Evolutionary conservation across 2,888 invertebrate genomes (phyloP), one percentile per base, ranked within the genome.

Genomic region (Beris morrisii): DNA sequence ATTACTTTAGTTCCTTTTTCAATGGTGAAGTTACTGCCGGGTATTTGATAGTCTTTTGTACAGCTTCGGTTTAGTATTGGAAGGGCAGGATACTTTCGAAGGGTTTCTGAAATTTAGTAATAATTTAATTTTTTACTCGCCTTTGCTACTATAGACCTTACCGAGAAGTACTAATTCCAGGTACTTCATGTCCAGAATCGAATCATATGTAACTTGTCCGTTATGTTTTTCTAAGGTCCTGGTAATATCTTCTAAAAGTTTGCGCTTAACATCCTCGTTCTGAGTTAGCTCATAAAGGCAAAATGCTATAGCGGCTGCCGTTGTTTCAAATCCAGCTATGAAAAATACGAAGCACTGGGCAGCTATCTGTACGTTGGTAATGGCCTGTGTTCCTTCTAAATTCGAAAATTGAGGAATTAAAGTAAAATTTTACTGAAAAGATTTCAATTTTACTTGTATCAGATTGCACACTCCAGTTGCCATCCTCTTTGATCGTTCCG

Each of bases 241-340:
- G 15, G 78, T 75, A 38, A 83, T 73, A 54, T 83, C 82, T 0
- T 74, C 68, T 30, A 76, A 73, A 0, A 76, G 75, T 65, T 75
- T 79, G 38, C 76, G 70, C 58, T 82, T 74, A 2, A 82, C 63
- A 0, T 79, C 76, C 9, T 77, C 78, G 71, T 82, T 75, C 68
- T 78, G 74, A 4, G 83, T 76, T n/a, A 84, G 71, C 66, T 81
- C 80, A 65, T 80, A 82, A 11, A 82, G 70, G 0, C 77, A 77
- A 66, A 78, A 82, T 5, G 80, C 74, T 0, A 81, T 70, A 0
- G 81, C 75, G 0, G 80, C 76, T 0, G 82, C 77, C 1, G 82
- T 79, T 0, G 82, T 82, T 68, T 83, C 83, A 15, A 78, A 79
- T 0, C 83, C 84, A 9, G 82, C 84, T 2, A 79, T 69, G 55